A percentile compares a stretch with the other conserved stretches of the same genome.
These are phyloP conservation scores for Parascotia fuliginaria DNA, from an alignment of 2,888 invertebrate species.

Conservation along the genomic window DNA sequence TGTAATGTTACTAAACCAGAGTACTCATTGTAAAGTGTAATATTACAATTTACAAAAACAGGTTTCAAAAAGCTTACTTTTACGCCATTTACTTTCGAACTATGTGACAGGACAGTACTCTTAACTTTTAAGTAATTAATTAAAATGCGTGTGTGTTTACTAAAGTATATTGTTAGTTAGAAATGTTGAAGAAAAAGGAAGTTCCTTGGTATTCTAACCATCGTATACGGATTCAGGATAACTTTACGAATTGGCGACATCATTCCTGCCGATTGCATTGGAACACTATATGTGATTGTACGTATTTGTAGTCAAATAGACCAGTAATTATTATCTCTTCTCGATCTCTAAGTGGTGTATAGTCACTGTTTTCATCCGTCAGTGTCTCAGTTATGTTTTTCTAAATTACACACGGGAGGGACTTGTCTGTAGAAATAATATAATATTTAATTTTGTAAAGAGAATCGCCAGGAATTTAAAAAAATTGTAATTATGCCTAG, in stretches of 20 bases:
- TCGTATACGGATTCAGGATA: constrained; percentile 71
- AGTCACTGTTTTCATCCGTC: no score
- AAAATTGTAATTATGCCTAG: no score
- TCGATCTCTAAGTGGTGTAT: no score
- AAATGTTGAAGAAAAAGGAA: constrained; percentile 81
- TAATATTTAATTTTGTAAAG: no score
- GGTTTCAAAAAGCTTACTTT: constrained; percentile 57
- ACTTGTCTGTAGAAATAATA: no score
- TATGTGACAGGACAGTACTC: constrained; percentile 44
- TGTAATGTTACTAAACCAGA: constrained; percentile 57
- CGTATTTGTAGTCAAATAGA: constrained; percentile 55
- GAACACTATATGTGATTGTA: constrained; percentile 78
- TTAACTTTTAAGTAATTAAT: constrained; percentile 27
- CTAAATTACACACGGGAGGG: no score
- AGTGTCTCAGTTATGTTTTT: no score
- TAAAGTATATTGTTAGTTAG: constrained; percentile 44
- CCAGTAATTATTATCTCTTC: no score
- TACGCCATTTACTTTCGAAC: constrained; percentile 58
- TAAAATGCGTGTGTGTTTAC: constrained; percentile 46
- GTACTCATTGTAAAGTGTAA: constrained; percentile 31
- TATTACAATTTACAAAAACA: constrained; percentile 52
- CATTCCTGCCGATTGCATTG: constrained; percentile 73
- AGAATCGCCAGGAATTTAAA: no score
- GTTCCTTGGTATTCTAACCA: constrained; percentile 77
- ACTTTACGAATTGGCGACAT: constrained; percentile 67